A percentile compares a stretch with the other conserved stretches of the same genome.
phyloP scores from a whole-genome alignment of 2,888 invertebrate genomes.

The Brachynemurus nebulosus region DNA sequence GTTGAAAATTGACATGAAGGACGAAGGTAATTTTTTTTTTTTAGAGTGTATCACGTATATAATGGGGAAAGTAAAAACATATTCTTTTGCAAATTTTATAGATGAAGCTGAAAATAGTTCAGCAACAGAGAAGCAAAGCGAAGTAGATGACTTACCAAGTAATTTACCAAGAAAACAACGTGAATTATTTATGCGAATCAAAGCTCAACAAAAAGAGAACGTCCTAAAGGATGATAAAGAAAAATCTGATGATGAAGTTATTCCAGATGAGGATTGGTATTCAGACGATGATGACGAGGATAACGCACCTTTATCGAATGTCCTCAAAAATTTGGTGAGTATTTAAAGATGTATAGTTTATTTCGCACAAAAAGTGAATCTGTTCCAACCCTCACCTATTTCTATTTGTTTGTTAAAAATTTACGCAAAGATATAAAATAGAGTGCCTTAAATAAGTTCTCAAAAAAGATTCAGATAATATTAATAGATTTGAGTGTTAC shows the following conservation, averaged over 20 bases:
- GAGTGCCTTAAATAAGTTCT: too few species aligned
- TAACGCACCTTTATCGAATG: slow-evolving; percentile 8
- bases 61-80: background rate
- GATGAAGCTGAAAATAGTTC: background rate
- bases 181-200: slow-evolving; percentile 50
- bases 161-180: slow-evolving; percentile 50
- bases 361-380: too few species aligned
- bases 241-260: slow-evolving; percentile 22
- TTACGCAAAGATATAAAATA: too few species aligned
- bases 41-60: background rate
- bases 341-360: too few species aligned
- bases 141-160: slow-evolving; percentile 29
- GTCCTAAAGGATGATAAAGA: slow-evolving; percentile 25
- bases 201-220: slow-evolving; percentile 45
- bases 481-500: too few species aligned
- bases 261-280: slow-evolving; percentile 50
- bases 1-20: slow-evolving; percentile 6
- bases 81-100: background rate
- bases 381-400: too few species aligned
- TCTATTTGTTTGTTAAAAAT: too few species aligned
- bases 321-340: slow-evolving; percentile 13
- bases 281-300: slow-evolving; percentile 58
- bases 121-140: slow-evolving; percentile 3
- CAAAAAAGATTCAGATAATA: too few species aligned
- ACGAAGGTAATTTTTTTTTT: slow-evolving; percentile 3